These are phyloP conservation scores for Meandrusa payeni DNA, from an alignment of 2,888 invertebrate species.

Conservation along the genomic window DNA sequence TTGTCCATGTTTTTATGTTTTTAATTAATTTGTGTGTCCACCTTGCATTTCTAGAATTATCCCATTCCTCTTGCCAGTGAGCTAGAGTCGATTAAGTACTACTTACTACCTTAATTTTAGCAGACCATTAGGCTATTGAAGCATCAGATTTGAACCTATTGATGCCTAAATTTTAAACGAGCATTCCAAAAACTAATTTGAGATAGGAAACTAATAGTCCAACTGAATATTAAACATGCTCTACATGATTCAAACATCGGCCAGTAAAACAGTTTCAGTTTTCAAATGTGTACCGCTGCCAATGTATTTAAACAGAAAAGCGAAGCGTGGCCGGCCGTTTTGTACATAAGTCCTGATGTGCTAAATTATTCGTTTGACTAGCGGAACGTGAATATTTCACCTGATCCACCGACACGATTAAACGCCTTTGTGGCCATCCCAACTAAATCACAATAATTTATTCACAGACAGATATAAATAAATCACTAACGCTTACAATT, in stretches of 20 bases:
- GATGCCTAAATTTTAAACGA: too few relatives aligned
- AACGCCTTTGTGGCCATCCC: slow-evolving; percentile 30
- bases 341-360: slow-evolving; percentile 23
- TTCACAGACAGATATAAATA: slow-evolving; percentile 8
- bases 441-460: slow-evolving; percentile 19
- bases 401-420: slow-evolving; percentile 50
- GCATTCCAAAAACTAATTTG: too few relatives aligned
- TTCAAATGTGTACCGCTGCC: slow-evolving; percentile 4
- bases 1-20: too few relatives aligned
- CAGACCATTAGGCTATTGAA: too few relatives aligned
- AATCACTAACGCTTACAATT: too few relatives aligned
- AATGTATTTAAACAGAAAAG: slow-evolving; percentile 21
- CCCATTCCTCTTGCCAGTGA: too few relatives aligned
- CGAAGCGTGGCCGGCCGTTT: slow-evolving; percentile 18
- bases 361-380: slow-evolving; percentile 48
- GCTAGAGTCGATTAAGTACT: too few relatives aligned
- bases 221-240: slow-evolving; percentile 1
- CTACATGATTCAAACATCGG: not conserved
- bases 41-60: too few relatives aligned
- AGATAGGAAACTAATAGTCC: too few relatives aligned
- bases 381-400: slow-evolving; percentile 60
- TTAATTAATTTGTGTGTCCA: too few relatives aligned
- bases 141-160: too few relatives aligned
- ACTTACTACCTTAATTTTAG: too few relatives aligned
- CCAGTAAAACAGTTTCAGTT: slow-evolving; percentile 8